Percentiles rank a stretch among this genome's conserved stretches.
Evolutionary conservation across 2,797 vertebrate genomes (phyloP).

Genomic region (Cossypha caffra): DNA sequence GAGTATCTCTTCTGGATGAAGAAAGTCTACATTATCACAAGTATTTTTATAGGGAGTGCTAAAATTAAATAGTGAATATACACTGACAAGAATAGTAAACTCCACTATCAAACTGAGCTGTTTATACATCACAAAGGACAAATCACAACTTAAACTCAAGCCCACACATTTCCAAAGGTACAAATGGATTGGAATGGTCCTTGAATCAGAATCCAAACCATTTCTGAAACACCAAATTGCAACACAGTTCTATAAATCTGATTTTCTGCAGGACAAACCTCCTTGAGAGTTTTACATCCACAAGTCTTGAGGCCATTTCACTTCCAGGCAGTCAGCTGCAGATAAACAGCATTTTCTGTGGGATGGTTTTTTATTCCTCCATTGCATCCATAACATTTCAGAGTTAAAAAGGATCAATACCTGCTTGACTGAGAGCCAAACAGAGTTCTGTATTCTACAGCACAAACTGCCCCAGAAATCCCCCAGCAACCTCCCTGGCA

Average conservation of each 20-base stretch:
- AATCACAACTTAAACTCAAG: neutral
- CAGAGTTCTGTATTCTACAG: neutral
- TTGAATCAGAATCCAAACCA: neutral
- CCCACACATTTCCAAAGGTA: neutral
- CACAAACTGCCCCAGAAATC: neutral
- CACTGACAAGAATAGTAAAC: neutral
- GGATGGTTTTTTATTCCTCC: neutral
- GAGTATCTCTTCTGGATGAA: neutral
- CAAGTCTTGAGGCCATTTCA: neutral
- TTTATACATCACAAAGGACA: neutral
- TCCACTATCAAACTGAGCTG: neutral
- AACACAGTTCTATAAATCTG: neutral
- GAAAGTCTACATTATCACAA: neutral
- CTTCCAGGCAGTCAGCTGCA: fast-evolving
- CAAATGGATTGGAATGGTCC: no score
- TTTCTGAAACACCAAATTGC: neutral
- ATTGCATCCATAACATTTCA: neutral
- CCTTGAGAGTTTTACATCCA: neutral
- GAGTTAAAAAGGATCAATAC: neutral
- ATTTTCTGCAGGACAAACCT: neutral
- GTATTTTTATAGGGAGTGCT: neutral
- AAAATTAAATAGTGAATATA: neutral
- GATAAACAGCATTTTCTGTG: fast-evolving
- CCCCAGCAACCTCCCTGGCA: neutral
- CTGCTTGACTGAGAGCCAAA: neutral